Evolutionary conservation across 1,140 invertebrate species (phyloP), one percentile per base, ranked within the genome.

Genomic region (Pseudoatta argentina): DNA sequence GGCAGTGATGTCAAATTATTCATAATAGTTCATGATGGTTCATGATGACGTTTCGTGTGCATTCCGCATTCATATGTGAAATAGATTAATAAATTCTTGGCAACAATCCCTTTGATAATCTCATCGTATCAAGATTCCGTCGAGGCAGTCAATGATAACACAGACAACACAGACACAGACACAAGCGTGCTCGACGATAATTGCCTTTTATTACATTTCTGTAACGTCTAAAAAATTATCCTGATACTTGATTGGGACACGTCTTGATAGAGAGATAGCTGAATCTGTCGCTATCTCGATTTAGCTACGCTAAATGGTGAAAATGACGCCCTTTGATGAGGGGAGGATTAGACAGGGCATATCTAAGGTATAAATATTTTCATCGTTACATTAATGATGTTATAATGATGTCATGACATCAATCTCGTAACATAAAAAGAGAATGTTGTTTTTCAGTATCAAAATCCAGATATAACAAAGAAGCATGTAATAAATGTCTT

Each of bases 401-500:
- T 66, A 18, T 10, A 8, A n/a, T 34, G 16, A 10, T 39, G 34
- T 39, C 3, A 34, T 66, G 0, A 39, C 0, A 12, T n/a, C 1
- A 0, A 30, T 64, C 1, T 63, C 64, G 24, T 51, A 55, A 67
- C 64, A 61, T 57, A 86, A 55, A 21, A 53, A 12, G 0, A 12
- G 0, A 8, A 48, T 30, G 7, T 79, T 76, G 44, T 79, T 72
- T 92, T 92, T 78, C 3, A 95, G 93, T 98, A 98, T 93, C 97
- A 97, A 93, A 97, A 98, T 96, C 96, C 96, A 55, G 97, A 98
- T 86, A 95, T 96, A 87, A 97, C 97, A 12, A 96, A 96, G 91
- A 96, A 96, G 91, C 98, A 99, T 95, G 96, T 98, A 67, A 88
- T 96, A 48, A 96, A 95, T 92, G 96, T 97, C 55, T 95, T 98